Conservation (phyloP, 2,113 vertebrate species). For the Pelecanoides urinatrix region DNA sequence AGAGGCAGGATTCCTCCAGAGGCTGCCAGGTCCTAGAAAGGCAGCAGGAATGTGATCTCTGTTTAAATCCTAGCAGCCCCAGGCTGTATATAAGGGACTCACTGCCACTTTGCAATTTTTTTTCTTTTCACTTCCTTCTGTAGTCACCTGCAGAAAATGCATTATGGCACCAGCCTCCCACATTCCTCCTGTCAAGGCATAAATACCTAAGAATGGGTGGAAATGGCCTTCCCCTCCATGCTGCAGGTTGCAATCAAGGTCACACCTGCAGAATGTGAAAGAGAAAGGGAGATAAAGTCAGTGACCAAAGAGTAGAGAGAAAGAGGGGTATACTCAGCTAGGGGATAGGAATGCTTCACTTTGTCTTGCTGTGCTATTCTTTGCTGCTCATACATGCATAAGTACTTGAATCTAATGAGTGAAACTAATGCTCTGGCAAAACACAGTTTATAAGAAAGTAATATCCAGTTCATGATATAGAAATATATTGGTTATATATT, state of each 20-base stretch:
- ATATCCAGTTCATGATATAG: neutral
- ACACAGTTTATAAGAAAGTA: neutral
- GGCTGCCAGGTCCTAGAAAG: neutral
- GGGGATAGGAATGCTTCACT: neutral
- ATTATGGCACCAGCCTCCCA: neutral
- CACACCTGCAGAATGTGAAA: neutral
- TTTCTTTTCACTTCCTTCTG: neutral
- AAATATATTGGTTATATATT: neutral
- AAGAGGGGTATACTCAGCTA: neutral
- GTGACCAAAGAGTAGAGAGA: neutral
- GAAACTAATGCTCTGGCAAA: neutral
- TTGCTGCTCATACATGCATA: neutral
- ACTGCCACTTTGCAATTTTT: fast-evolving
- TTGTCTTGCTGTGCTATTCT: neutral
- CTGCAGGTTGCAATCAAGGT: neutral
- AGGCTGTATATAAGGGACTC: neutral
- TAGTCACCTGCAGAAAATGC: neutral
- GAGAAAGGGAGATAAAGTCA: neutral
- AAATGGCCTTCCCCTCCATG: neutral
- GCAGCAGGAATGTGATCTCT: neutral
- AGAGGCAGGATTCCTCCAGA: neutral
- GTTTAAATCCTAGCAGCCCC: neutral
- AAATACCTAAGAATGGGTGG: fast-evolving
- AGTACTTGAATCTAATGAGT: neutral
- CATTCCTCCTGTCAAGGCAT: neutral